Evolutionary conservation across 2,888 invertebrate species (phyloP), one percentile per base, ranked within the genome.

Genomic region (Odontocerum albicorne): DNA sequence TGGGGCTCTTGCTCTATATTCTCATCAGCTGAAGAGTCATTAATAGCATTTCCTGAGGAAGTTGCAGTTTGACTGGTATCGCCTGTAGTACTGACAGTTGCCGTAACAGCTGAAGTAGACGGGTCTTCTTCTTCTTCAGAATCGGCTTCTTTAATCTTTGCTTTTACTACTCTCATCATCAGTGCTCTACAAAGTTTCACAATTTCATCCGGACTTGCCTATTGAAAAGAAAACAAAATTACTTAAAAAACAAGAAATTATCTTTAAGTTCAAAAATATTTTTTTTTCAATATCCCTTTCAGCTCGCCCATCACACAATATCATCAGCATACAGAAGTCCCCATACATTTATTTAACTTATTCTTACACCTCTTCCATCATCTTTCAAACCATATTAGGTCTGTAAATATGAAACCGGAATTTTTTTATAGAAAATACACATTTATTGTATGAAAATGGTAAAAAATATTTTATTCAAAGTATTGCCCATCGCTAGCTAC

Each of bases 201-300:
- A 4, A 61, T 50, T 56, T 61, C 60, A 39, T 58, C 58, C 0
- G 60, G 60, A 22, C 57, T 61, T 16, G 60, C 60, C 60, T 61
- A n/a, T 20, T 21, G 16, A 55, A 47, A 39, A 17, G 33, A 42
- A 15, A 31, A 4, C 1, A 13, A 12, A 8, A 16, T 6, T 22
- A 33, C 16, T 44, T 8, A 15, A 44, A 13, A 44, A 44, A 42
- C 12, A 12, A 16, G 8, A 16, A 16, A 16, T 16, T 4, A 38
- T 4, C n/a, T 4, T 38, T 38, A 6, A 10, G 10, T 27, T 27
- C 17, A n/a, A 16, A 6, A 16, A 38, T 6, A 35, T 35, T n/a
- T n/a, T n/a, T n/a, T n/a, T n/a, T n/a, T n/a, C n/a, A n/a, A n/a
- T n/a, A n/a, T n/a, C n/a, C n/a, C n/a, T n/a, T n/a, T n/a, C n/a